These are phyloP conservation scores for Ophion ellenae DNA, from an alignment of 2,888 invertebrate species.

Conservation along the genomic window DNA sequence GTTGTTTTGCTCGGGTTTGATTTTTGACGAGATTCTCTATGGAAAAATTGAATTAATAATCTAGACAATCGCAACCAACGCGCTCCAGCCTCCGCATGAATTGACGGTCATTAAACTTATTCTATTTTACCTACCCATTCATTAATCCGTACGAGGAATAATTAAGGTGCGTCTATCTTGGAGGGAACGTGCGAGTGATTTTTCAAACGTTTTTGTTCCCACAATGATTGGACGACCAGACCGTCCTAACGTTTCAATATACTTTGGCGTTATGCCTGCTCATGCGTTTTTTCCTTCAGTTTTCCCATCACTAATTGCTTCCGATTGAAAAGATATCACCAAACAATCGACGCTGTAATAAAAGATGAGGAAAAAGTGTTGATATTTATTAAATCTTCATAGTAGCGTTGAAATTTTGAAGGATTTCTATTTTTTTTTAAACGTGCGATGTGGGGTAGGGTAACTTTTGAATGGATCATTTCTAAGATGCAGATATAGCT, in stretches of 20 bases:
- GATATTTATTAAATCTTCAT: background rate
- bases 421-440: background rate
- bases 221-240: background rate
- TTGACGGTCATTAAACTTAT: constrained; percentile 1
- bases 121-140: background rate
- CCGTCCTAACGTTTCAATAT: background rate
- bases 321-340: background rate
- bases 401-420: background rate
- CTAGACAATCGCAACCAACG: background rate
- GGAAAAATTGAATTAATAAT: background rate
- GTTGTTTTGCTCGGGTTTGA: background rate
- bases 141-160: constrained; percentile 18
- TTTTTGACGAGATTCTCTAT: background rate
- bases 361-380: background rate
- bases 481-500: constrained; percentile 22
- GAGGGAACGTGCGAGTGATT: constrained; percentile 5
- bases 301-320: background rate
- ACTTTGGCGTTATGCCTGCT: background rate
- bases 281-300: background rate
- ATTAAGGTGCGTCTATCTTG: constrained; percentile 1
- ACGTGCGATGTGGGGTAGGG: background rate
- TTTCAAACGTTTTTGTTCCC: background rate
- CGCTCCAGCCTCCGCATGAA: background rate
- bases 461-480: constrained; percentile 11
- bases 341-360: background rate